Conservation (phyloP, 1,140 invertebrate genomes). For the Matsumurasca onukii region DNA sequence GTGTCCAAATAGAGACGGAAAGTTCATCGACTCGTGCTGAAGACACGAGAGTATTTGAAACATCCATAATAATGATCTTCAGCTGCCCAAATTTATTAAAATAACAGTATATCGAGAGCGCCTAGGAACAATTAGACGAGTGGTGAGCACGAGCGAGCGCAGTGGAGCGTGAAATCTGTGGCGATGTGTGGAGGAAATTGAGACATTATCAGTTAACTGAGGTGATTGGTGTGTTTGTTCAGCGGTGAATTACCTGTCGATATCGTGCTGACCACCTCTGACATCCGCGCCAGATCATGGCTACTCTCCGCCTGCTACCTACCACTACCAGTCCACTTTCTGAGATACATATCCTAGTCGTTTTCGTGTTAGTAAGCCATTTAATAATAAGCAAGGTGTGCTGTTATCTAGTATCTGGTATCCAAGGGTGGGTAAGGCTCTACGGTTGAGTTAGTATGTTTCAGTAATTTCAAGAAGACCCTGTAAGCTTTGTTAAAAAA, state of each 20-base stretch:
- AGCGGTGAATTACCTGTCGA: conserved; percentile 12
- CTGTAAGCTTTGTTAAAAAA: no score
- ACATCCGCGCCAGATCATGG: not conserved
- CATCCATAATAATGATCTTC: not conserved
- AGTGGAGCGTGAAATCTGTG: not conserved
- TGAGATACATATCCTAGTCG: no score
- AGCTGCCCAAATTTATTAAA: not conserved
- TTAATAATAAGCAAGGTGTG: no score
- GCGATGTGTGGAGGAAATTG: conserved; percentile 8
- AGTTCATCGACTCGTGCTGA: not conserved
- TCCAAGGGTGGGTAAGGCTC: no score
- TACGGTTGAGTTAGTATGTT: no score
- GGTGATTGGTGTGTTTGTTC: conserved; percentile 9
- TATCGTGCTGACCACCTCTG: not conserved
- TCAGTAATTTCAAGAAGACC: no score
- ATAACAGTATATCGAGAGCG: not conserved
- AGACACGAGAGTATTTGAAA: not conserved
- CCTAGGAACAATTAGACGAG: not conserved
- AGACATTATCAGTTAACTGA: conserved; percentile 17
- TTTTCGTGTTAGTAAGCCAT: no score
- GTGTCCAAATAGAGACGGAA: no score
- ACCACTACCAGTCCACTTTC: no score
- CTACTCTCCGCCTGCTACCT: not conserved
- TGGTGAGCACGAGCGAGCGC: conserved; percentile 2
- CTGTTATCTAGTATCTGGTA: no score